Conservation (phyloP, 2,797 vertebrate genomes). For the Amphiprion clarkii region DNA sequence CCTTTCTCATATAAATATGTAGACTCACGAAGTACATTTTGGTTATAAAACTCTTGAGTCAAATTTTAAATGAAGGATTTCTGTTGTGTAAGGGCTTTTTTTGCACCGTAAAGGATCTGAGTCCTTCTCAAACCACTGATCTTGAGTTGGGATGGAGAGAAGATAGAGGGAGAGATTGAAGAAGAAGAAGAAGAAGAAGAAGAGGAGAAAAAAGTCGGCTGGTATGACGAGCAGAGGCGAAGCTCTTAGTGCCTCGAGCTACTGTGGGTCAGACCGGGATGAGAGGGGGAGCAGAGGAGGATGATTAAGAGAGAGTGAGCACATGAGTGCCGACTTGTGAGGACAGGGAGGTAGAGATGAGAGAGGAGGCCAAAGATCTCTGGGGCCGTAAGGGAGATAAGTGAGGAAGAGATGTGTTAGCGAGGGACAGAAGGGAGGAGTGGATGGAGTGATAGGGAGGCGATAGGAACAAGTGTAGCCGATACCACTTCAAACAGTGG, state of each 20-base stretch:
- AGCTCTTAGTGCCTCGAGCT: conserved; percentile 51
- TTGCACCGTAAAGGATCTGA: conserved; percentile 7
- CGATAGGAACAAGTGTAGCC: conserved; percentile 60
- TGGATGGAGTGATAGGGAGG: conserved; percentile 60
- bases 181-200: conserved; percentile 22
- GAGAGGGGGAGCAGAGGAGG: conserved; percentile 42
- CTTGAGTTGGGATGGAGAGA: neutral
- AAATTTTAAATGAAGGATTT: conserved; percentile 1
- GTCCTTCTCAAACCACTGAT: conserved; percentile 16
- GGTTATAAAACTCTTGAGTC: neutral
- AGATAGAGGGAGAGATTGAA: neutral
- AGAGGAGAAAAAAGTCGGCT: conserved; percentile 40
- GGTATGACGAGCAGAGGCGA: conserved; percentile 44
- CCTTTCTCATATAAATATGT: neutral
- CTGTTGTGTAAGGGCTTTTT: conserved; percentile 1
- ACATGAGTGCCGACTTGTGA: conserved; percentile 30
- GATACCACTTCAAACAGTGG: conserved; percentile 73
- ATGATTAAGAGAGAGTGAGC: conserved; percentile 60
- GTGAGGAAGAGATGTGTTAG: conserved; percentile 51
- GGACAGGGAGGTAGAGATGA: conserved; percentile 32
- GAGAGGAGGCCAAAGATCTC: conserved; percentile 52
- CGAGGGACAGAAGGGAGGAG: conserved; percentile 31
- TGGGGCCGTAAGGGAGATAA: conserved; percentile 63
- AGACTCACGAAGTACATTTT: neutral
- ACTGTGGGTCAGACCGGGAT: conserved; percentile 50